Base-by-base conservation (phyloP, 1,140 invertebrate genomes). In the Dysdera silvatica region DNA sequence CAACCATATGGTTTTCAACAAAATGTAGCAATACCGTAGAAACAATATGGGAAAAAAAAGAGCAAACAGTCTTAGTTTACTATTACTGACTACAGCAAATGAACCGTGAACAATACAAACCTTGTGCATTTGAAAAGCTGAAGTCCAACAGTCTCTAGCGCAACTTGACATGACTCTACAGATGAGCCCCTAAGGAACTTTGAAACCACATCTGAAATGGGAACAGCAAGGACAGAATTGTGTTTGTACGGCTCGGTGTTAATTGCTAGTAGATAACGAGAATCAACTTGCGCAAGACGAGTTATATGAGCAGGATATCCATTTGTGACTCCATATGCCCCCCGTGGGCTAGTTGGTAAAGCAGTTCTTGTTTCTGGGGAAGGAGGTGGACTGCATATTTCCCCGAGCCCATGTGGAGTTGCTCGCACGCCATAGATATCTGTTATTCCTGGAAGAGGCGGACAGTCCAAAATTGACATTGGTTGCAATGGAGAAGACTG, bases 211-310 rank as follows among this genome's bases (percentile, higher is more conserved):
- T 91, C 88, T 12, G 85, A 83, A 54, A 91, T 78, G 1, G 88
- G 88, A 81, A 62, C 56, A n/a, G 90, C 88, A 67, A 90, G 79
- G 65, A 88, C 79, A 73, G 89, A 87, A 23, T 82, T 81, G 70
- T 87, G 87, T 55, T 86, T 82, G 76, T 85, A 88, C 7, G 87
- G 86, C 78, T 90, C 89, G 74, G 85, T 84, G 75, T 91, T 91
- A 68, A 91, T 89, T 74, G 87, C 89, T 35, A 85, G 86, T 68
- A 91, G 83, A 80, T 82, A 75, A 40, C 84, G 85, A 68, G 84
- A 85, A 69, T 87, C 86, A 41, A 91, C 84, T 49, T 87, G 78
- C 23, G 86, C 86, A 72, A 87, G 86, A 69, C 88, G 86, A 31
- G 90, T 82, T 81, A 86, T 80, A 62, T 82, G 82, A 70, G 83